Conservation (phyloP, 2,888 invertebrate genomes). For the Ophion ellenae region DNA sequence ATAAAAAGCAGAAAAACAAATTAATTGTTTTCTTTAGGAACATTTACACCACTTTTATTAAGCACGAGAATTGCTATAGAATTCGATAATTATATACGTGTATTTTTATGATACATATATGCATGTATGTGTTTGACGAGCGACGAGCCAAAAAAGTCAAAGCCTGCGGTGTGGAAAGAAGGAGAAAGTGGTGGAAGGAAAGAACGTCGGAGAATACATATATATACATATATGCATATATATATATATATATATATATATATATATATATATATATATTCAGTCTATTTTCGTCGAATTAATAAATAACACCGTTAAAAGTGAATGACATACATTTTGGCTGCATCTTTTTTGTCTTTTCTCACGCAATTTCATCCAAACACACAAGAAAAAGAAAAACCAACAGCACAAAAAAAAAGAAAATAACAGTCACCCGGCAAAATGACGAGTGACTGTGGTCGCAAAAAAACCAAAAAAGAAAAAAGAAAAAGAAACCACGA, state of each 20-base stretch:
- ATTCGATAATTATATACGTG: constrained; percentile 47
- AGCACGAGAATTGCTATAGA: constrained; percentile 75
- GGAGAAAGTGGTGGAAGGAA: constrained; percentile 65
- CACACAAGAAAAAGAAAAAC: constrained; percentile 37
- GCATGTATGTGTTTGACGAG: constrained; percentile 21
- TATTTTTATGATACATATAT: constrained; percentile 22
- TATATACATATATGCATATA: background rate
- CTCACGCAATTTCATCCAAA: constrained; percentile 56
- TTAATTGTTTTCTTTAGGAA: constrained; percentile 79
- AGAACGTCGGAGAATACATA: constrained; percentile 54
- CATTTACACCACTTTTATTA: constrained; percentile 83
- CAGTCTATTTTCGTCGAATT: constrained; percentile 57
- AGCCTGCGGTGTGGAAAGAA: constrained; percentile 57
- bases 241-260: background rate
- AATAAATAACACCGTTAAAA: constrained; percentile 67
- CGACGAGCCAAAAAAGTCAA: constrained; percentile 56
- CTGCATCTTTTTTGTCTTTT: constrained; percentile 61
- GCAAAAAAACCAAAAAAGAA: constrained; percentile 46
- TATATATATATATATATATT: constrained; percentile 31
- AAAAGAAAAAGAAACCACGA: constrained; percentile 66
- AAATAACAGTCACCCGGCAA: constrained; percentile 36
- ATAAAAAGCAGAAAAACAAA: constrained; percentile 17
- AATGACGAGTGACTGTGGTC: constrained; percentile 30
- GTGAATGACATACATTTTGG: constrained; percentile 64
- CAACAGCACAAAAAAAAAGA: constrained; percentile 43